Conservation (phyloP, 2,113 vertebrate species). For the Todiramphus saurophagus region DNA sequence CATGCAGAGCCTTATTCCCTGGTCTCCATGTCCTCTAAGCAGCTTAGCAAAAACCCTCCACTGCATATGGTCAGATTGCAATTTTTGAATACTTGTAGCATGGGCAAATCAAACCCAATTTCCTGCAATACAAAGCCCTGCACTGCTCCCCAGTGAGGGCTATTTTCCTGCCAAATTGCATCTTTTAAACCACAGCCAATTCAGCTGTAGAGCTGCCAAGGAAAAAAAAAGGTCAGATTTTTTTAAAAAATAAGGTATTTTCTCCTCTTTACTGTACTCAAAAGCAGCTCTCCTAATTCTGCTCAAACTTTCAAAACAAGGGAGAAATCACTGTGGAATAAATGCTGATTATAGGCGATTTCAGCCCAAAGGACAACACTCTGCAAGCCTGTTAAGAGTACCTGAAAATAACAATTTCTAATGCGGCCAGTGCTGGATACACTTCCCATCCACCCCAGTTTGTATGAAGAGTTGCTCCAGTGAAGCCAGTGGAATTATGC, state of each 20-base stretch:
- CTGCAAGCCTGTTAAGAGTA: neutral
- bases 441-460: neutral
- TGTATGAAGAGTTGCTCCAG: neutral
- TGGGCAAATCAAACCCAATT: constrained; percentile 56
- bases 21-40: constrained; percentile 13
- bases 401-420: neutral
- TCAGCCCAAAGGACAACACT: neutral
- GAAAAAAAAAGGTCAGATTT: constrained; percentile 50
- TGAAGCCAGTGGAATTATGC: neutral
- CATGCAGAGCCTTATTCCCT: neutral
- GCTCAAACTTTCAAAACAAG: constrained; percentile 23
- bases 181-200: constrained; percentile 48
- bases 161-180: constrained; percentile 62
- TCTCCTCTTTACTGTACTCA: neutral
- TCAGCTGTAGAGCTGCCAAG: constrained; percentile 41
- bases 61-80: constrained; percentile 39
- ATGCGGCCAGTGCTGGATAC: neutral
- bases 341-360: neutral
- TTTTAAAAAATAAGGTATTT: neutral
- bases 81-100: constrained; percentile 22
- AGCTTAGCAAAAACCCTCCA: constrained; percentile 47
- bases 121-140: constrained; percentile 45
- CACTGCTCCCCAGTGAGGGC: constrained; percentile 40
- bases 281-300: constrained; percentile 18
- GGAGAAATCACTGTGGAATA: neutral